Conservation (phyloP, 2,113 vertebrate genomes). For the Noturus placidus region DNA sequence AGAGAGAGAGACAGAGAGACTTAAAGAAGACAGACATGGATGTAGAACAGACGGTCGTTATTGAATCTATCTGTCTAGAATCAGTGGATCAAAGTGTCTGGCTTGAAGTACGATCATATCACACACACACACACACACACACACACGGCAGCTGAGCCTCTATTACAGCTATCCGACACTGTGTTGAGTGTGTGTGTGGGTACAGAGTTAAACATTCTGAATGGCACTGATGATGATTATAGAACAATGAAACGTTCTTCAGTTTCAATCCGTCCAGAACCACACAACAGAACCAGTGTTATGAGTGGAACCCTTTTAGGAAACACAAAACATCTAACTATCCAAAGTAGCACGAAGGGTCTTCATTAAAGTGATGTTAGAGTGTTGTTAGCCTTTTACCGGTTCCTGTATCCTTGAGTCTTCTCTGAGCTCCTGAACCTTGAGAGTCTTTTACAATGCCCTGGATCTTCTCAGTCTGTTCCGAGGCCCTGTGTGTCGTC, state of each 20-base stretch:
- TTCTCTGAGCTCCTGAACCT: background rate
- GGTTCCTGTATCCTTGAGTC: background rate
- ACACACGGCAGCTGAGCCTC: background rate
- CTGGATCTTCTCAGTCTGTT: too few relatives aligned
- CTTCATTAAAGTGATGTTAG: background rate
- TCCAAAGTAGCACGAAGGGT: too few relatives aligned
- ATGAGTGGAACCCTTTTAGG: background rate
- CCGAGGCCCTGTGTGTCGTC: too few relatives aligned
- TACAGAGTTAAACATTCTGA: background rate
- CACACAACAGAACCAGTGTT: background rate
- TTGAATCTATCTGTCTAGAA: conserved; percentile 34
- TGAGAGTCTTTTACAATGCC: background rate
- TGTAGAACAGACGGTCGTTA: background rate
- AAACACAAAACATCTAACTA: too few relatives aligned
- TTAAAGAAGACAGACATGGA: background rate
- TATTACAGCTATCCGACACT: background rate
- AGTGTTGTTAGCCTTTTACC: background rate
- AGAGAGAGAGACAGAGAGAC: background rate
- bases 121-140: conserved; percentile 11
- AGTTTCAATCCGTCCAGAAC: background rate
- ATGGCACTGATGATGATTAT: background rate
- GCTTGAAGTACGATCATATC: background rate
- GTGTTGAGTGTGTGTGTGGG: background rate
- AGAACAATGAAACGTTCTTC: background rate
- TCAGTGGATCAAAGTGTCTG: conserved; percentile 15